A percentile compares a stretch with the other conserved stretches of the same genome.
These are phyloP conservation scores for Psettodes erumei DNA, from an alignment of 2,113 vertebrate species.

Conservation along the genomic window DNA sequence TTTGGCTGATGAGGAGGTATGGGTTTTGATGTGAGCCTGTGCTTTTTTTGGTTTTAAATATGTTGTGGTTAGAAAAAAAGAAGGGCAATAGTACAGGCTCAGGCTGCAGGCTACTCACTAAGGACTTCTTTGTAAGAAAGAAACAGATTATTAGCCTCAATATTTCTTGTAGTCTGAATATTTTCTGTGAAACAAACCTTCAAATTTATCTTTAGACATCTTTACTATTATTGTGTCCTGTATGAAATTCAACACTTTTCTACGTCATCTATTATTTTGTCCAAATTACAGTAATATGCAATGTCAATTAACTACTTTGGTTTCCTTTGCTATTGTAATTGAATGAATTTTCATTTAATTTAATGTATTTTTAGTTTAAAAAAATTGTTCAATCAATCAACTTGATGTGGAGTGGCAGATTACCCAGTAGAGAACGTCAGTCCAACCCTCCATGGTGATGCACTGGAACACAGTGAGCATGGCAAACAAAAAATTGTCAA, in stretches of 20 bases:
- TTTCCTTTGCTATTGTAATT: no score
- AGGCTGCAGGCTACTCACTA: neutral
- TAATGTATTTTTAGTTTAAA: no score
- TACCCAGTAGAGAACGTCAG: conserved; percentile 98
- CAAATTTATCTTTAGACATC: neutral
- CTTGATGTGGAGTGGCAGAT: conserved; percentile 13
- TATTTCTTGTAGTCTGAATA: neutral
- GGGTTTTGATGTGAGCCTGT: conserved; percentile 14
- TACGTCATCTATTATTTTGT: neutral
- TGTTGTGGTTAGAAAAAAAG: neutral
- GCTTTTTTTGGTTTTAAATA: neutral
- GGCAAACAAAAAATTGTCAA: conserved; percentile 98
- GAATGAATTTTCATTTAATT: no score
- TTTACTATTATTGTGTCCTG: neutral
- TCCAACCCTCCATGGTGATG: conserved; percentile 99
- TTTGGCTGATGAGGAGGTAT: conserved; percentile 17
- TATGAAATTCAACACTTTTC: neutral
- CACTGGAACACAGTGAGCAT: conserved; percentile 99
- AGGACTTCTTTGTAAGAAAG: neutral
- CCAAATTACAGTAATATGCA: neutral
- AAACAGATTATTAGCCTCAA: no score
- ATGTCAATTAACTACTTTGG: no score
- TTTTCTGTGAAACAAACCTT: neutral
- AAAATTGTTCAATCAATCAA: no score
- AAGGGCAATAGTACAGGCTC: neutral